Evolutionary conservation across 2,113 vertebrate genomes (phyloP), one percentile per base, ranked within the genome.

Genomic region (Corythoichthys intestinalis): DNA sequence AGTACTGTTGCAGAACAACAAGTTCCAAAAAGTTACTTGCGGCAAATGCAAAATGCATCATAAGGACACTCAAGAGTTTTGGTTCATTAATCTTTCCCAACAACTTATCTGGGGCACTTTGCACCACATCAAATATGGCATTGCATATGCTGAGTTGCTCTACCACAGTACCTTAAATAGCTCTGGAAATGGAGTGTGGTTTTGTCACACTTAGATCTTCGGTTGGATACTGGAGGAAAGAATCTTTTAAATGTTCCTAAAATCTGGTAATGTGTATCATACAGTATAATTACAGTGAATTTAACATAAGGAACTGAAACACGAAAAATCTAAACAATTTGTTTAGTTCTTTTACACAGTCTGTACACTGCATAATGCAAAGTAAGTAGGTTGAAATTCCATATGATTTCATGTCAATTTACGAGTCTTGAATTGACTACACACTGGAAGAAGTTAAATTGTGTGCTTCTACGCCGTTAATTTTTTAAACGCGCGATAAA

Each of bases 91-190:
- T 73, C 48, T 76, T 64, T 67, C 70, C 52, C 69, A 83, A 52
- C 69, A 71, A 69, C 71, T 44, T 84, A 83, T 86, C 73, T 88
- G 83, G 86, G 86, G 78, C 84, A 78, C 57, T 60, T 34, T 14
- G 73, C 69, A 83, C 83, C 71, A 73, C 76, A 84, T 86, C 78
- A 80, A 62, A 70, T 77, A 70, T 67, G 74, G 65, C 17, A 1
- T 28, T 56, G 15, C 72, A 75, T 54, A 69, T 77, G 63, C 74
- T 77, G 75, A 74, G 65, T 39, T 46, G 69, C 78, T 85, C 84
- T 83, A 83, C 82, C 77, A 78, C 64, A 50, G 72, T 72, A 85
- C 87, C 88, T 88, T 81, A 89, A 88, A 86, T 83, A 89, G 87
- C 81, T 73, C 74, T 56, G 66, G 77, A 70, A 81, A 71, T 71